These are phyloP conservation scores for human DNA, from an alignment of 2,113 vertebrate species.

Conservation along the genomic window GRCh38 chr5:86543001-86543500, in stretches of 20 bases:
- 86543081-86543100: not conserved
- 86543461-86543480: not conserved
- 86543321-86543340: not conserved
- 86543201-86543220: not conserved
- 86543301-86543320: not conserved
- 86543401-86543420: not conserved
- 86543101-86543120: not conserved
- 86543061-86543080: not conserved
- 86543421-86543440: not conserved
- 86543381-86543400: not conserved
- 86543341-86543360: not conserved
- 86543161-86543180: not conserved
- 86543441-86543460: not conserved
- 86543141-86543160: not conserved
- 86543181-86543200: not conserved
- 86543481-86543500: not conserved
- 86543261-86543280: not conserved
- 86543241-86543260: not conserved
- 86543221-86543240: not conserved
- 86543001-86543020: not conserved
- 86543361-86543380: not conserved
- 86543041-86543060: not conserved
- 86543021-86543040: not conserved
- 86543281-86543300: not conserved
- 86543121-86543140: not conserved